phyloP scores from a whole-genome alignment of 2,113 vertebrate species.

The Anguilla rostrata region DNA sequence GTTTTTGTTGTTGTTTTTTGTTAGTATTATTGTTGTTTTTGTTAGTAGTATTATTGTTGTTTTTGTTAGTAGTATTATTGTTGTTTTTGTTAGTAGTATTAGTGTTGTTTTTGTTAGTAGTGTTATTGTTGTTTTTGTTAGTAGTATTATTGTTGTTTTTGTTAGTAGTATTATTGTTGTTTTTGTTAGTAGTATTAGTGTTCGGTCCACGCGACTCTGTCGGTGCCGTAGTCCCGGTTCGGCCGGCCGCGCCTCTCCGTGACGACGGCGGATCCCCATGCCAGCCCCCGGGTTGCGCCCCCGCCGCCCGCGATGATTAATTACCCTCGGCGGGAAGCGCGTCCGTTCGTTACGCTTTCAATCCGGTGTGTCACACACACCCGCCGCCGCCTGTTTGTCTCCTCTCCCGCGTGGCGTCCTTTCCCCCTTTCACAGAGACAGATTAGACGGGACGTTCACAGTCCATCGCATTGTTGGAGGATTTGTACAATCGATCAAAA shows the following conservation, averaged over 20 bases:
- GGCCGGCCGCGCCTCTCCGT: not conserved
- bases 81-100: no score
- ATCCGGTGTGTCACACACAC: not conserved
- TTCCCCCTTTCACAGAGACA: not conserved
- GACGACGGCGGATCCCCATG: not conserved
- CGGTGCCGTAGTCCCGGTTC: no score
- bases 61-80: no score
- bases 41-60: no score
- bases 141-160: no score
- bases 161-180: no score
- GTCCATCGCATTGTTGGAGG: not conserved
- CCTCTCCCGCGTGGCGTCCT: not conserved
- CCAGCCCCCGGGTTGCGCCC: not conserved
- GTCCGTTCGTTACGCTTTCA: not conserved
- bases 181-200: no score
- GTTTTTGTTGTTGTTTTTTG: no score
- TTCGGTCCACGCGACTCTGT: no score
- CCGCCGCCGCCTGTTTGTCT: not conserved
- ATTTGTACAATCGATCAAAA: conserved; percentile 3
- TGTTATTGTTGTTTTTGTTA: no score
- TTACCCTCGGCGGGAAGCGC: not conserved
- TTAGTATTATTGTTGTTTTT: no score
- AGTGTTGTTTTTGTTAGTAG: no score
- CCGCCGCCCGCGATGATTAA: not conserved
- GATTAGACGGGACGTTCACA: not conserved